Conservation (phyloP, 2,797 vertebrate genomes). For the Dermochelys coriacea region DNA sequence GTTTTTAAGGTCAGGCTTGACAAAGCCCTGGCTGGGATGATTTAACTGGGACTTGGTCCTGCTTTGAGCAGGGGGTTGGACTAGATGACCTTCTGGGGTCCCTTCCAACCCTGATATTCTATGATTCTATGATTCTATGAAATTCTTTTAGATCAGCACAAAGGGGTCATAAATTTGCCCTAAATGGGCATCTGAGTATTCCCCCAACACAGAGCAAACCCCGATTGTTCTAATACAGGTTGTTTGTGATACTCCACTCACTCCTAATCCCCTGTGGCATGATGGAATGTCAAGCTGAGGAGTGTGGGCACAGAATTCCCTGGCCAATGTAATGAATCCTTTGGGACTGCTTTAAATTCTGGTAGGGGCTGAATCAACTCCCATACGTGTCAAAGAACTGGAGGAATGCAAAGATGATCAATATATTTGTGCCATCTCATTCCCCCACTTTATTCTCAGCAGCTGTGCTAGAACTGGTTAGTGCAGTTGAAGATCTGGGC, state of each 20-base stretch:
- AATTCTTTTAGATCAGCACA: background rate
- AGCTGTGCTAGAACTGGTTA: background rate
- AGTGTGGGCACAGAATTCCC: background rate
- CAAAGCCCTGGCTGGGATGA: too few relatives aligned
- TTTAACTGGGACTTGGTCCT: too few relatives aligned
- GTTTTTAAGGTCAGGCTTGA: too few relatives aligned
- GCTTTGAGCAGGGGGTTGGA: too few relatives aligned
- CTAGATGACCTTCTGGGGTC: too few relatives aligned
- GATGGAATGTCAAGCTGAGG: background rate
- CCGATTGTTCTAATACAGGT: background rate
- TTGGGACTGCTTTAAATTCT: background rate
- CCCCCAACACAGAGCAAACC: background rate
- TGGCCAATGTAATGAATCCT: background rate
- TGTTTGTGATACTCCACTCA: background rate
- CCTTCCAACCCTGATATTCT: too few relatives aligned
- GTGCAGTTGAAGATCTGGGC: too few relatives aligned
- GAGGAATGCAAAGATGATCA: background rate
- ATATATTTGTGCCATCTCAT: background rate
- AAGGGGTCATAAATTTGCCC: background rate
- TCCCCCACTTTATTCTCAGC: background rate
- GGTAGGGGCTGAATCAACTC: background rate
- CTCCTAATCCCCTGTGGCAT: background rate
- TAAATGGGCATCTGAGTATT: background rate
- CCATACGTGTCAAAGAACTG: background rate
- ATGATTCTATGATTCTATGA: too few relatives aligned